phyloP scores from a whole-genome alignment of 2,888 invertebrate genomes.

The Ophion slaviceki region DNA sequence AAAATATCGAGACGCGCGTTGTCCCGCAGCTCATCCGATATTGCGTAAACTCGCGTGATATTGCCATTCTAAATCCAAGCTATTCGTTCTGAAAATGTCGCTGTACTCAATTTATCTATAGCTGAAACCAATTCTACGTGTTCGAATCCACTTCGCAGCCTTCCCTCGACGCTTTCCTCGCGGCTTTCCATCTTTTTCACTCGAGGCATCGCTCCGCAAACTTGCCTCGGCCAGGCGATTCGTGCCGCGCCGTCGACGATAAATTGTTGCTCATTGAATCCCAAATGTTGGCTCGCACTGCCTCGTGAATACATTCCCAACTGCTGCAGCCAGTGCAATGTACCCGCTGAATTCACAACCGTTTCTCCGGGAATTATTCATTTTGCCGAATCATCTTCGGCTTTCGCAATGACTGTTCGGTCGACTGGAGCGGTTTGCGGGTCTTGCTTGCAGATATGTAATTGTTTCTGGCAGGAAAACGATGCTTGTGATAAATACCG shows the following conservation, averaged over 20 bases:
- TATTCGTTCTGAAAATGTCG: constrained; percentile 15
- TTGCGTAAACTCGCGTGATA: constrained; percentile 18
- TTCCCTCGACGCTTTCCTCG: constrained; percentile 3
- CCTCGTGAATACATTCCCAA: constrained; percentile 44
- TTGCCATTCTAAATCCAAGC: constrained; percentile 21
- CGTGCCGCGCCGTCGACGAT: constrained; percentile 36
- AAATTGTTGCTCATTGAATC: constrained; percentile 63
- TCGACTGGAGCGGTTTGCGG: not conserved
- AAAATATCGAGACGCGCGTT: constrained; percentile 38
- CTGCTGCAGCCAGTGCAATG: constrained; percentile 33
- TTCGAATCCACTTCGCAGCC: not conserved
- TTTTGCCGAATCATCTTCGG: constrained; percentile 4
- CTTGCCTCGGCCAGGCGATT: constrained; percentile 4
- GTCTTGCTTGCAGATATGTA: not conserved
- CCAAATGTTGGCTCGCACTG: constrained; percentile 35
- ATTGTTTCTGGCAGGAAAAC: not conserved
- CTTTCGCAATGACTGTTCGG: constrained; percentile 9
- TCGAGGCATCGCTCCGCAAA: not conserved
- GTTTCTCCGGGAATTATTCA: constrained; percentile 30
- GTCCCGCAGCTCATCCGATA: constrained; percentile 27
- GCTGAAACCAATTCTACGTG: not conserved
- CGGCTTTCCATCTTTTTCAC: constrained; percentile 3
- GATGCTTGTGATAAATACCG: no score
- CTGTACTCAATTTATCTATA: not conserved
- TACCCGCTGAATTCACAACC: constrained; percentile 29